Base-by-base conservation (phyloP, 92 coral and sea anemone species). In the Palythoa grandis region DNA sequence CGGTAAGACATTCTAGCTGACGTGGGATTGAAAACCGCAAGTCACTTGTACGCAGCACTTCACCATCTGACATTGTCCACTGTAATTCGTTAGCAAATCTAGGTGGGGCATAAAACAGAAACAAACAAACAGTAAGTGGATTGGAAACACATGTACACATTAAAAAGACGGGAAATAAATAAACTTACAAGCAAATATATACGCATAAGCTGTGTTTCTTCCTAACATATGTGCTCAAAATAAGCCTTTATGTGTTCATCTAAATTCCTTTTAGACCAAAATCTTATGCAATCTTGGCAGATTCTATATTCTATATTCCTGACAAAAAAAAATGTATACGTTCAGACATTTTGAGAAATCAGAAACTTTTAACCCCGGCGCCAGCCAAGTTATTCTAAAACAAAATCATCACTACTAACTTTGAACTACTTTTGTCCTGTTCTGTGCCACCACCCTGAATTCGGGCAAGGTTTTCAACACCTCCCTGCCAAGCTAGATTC, bases 401-500 rank as follows among this genome's bases (percentile, higher is more conserved):
- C 43, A 14, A 22, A 29, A 25, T 35, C 63, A 80, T 39, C 43
- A 15, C 23, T 80, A 80, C 85, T 80, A 69, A 90, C 92, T 86
- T 86, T 75, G 75, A 19, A n/a, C 60, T 71, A 22, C 39, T 71
- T 40, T 76, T 87, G 8, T 88, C 67, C 3, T 78, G 78, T 37
- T 82, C 56, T 6, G 57, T 92, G 22, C 73, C 88, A 23, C 87
- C 89, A n/a, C 98, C 95, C 54, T 94, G 88, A 8, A 92, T 84
- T 23, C 86, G 91, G 38, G 89, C 91, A 66, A 94, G 87, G 47
- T 88, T 90, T 8, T 89, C 95, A 58, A 94, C 88, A 54, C 76
- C 92, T 69, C 93, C 98, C 50, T 89, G 90, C 99, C 97, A 95
- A 11, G 96, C 95, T 69, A 97, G 92, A 86, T 97, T 97, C 99